phyloP scores from a whole-genome alignment of 2,797 vertebrate species.

The Malacoraja senta region DNA sequence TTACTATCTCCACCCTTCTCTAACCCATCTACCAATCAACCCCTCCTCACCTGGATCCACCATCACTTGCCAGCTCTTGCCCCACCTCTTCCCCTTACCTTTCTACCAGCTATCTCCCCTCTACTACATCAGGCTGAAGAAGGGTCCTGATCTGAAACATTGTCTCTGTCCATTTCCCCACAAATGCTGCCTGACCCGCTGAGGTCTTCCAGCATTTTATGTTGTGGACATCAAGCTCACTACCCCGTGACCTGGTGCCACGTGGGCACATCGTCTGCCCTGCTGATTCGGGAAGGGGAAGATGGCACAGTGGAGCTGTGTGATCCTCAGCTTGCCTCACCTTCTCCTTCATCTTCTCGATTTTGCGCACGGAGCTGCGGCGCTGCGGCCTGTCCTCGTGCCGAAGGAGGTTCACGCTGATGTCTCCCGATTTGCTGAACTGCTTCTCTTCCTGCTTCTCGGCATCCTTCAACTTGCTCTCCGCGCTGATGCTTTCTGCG shows the following conservation, averaged over 20 bases:
- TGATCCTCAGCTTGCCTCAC: slow-evolving; percentile 46
- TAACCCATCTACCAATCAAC: no score
- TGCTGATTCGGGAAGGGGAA: not conserved
- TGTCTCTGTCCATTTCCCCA: no score
- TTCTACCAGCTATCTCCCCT: no score
- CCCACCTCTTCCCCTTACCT: no score
- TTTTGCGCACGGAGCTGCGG: slow-evolving; percentile 90
- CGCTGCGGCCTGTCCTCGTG: slow-evolving; percentile 87
- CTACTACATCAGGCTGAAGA: no score
- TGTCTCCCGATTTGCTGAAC: slow-evolving; percentile 87
- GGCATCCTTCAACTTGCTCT: slow-evolving; percentile 94
- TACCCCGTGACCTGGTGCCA: not conserved
- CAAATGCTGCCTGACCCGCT: no score
- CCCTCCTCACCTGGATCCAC: no score
- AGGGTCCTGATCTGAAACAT: no score
- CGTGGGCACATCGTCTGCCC: not conserved
- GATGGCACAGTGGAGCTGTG: not conserved
- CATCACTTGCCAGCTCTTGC: no score
- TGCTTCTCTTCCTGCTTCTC: slow-evolving; percentile 98
- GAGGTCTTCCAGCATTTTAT: no score
- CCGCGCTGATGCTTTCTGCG: slow-evolving; percentile 89
- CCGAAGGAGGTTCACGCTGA: slow-evolving; percentile 84
- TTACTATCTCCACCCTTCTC: no score
- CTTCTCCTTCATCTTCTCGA: slow-evolving; percentile 99
- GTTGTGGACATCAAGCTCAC: not conserved